These are phyloP conservation scores for Clamator glandarius DNA, from an alignment of 2,797 vertebrate genomes.

Conservation along the genomic window DNA sequence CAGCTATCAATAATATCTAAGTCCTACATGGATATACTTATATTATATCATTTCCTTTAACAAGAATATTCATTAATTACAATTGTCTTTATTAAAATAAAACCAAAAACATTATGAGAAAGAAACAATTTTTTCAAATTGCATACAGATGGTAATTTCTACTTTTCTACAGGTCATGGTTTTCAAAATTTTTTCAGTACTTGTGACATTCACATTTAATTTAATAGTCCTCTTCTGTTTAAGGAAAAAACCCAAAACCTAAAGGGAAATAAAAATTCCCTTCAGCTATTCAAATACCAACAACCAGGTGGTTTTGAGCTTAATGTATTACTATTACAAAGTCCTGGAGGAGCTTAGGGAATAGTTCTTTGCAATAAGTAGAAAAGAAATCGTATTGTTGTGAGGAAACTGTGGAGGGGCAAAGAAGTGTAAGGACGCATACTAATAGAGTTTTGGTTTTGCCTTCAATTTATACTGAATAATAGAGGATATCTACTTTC, in stretches of 20 bases:
- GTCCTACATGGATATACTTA: too few relatives aligned
- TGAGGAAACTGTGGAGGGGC: not conserved
- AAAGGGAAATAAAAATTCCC: constrained; percentile 12
- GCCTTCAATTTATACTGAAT: constrained; percentile 12
- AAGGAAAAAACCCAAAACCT: not conserved
- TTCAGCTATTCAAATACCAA: constrained; percentile 13
- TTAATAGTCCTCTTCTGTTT: not conserved
- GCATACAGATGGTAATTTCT: not conserved
- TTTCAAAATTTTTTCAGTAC: not conserved
- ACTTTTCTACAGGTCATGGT: not conserved
- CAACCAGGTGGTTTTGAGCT: constrained; percentile 31
- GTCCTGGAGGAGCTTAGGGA: constrained; percentile 4
- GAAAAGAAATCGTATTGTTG: constrained; percentile 9
- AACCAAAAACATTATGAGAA: not conserved
- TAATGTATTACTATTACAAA: not conserved
- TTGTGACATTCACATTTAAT: not conserved
- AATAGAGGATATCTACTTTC: constrained; percentile 16
- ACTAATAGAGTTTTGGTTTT: constrained; percentile 45
- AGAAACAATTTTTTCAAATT: not conserved
- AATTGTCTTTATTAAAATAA: not conserved
- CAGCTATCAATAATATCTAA: too few relatives aligned
- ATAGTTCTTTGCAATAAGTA: constrained; percentile 6
- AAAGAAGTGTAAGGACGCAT: constrained; percentile 22
- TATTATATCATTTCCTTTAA: too few relatives aligned
- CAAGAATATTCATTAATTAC: not conserved